Percentiles rank a stretch among this genome's conserved stretches.
phyloP scores from a whole-genome alignment of 2,797 vertebrate species.

The Microctenopoma stevenorrisi region DNA sequence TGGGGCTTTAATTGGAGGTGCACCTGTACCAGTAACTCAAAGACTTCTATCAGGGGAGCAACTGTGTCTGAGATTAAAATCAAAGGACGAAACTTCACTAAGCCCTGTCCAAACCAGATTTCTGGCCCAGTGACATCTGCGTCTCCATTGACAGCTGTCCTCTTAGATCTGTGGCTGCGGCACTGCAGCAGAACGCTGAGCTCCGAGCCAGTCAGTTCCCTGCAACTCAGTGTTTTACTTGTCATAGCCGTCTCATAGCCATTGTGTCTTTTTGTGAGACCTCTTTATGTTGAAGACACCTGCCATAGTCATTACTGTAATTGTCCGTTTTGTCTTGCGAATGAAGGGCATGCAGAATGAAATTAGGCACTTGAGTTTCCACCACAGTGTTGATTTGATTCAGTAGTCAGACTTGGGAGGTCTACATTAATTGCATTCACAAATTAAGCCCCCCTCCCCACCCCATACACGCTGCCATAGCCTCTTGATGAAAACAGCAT shows the following conservation, averaged over 20 bases:
- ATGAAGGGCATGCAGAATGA: constrained; percentile 65
- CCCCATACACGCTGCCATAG: constrained; percentile 15
- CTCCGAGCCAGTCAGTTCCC: constrained; percentile 14
- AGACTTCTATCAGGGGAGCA: constrained; percentile 23
- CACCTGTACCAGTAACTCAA: constrained; percentile 55
- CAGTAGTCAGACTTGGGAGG: constrained; percentile 65
- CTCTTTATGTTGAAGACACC: constrained; percentile 58
- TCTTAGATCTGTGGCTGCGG: constrained; percentile 38
- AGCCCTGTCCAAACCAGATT: constrained; percentile 36
- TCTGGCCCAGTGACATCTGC: constrained; percentile 35
- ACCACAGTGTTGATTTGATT: constrained; percentile 72
- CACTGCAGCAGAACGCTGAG: constrained; percentile 11
- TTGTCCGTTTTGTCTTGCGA: constrained; percentile 59
- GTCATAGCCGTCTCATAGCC: constrained; percentile 16
- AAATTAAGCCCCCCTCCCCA: constrained; percentile 43
- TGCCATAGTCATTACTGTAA: constrained; percentile 64
- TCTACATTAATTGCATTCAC: constrained; percentile 75
- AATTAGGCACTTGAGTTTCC: constrained; percentile 68
- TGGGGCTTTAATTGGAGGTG: constrained; percentile 75
- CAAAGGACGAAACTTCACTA: constrained; percentile 48
- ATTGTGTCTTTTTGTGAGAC: constrained; percentile 27
- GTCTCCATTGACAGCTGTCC: constrained; percentile 59
- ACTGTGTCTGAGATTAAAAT: constrained; percentile 62
- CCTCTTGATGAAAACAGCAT: constrained; percentile 53
- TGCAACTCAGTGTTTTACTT: constrained; percentile 31